A percentile compares a stretch with the other conserved stretches of the same genome.
Conservation (phyloP, 1,140 invertebrate genomes). For the Drosophila ananassae region DNA sequence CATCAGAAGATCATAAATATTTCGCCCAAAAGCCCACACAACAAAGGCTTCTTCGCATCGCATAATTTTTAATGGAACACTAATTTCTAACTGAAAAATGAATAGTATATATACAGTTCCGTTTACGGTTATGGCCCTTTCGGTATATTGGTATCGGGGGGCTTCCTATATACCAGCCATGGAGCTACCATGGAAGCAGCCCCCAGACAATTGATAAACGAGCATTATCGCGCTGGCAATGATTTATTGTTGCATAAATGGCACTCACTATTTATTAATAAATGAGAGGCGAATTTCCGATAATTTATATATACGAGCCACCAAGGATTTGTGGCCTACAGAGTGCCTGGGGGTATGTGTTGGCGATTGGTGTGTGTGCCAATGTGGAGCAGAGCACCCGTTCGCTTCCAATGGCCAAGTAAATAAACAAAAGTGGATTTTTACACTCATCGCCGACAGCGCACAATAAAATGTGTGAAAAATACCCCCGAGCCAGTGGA, state of each 20-base stretch:
- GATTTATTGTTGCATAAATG: conserved; percentile 76
- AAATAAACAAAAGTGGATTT: conserved; percentile 78
- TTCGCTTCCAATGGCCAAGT: conserved; percentile 71
- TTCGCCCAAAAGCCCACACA: background rate
- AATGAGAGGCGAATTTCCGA: conserved; percentile 53
- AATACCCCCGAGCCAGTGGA: conserved; percentile 57
- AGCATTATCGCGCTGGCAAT: conserved; percentile 63
- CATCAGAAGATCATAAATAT: background rate
- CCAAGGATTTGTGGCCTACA: conserved; percentile 56
- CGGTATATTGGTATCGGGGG: conserved; percentile 4
- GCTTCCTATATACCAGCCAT: too few relatives aligned
- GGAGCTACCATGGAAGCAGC: conserved; percentile 11
- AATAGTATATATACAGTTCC: conserved; percentile 1
- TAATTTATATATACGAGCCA: conserved; percentile 63
- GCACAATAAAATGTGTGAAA: conserved; percentile 79
- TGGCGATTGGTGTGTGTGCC: conserved; percentile 16
- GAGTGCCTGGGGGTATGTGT: background rate
- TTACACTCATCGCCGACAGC: conserved; percentile 65
- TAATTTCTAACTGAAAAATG: conserved; percentile 13
- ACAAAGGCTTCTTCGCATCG: background rate
- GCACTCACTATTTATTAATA: conserved; percentile 65
- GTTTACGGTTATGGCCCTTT: background rate
- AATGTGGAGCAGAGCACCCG: conserved; percentile 69
- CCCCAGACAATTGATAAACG: conserved; percentile 61
- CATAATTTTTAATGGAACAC: conserved; percentile 14